Conservation (phyloP, 1,140 invertebrate genomes). For the Euwallacea similis region DNA sequence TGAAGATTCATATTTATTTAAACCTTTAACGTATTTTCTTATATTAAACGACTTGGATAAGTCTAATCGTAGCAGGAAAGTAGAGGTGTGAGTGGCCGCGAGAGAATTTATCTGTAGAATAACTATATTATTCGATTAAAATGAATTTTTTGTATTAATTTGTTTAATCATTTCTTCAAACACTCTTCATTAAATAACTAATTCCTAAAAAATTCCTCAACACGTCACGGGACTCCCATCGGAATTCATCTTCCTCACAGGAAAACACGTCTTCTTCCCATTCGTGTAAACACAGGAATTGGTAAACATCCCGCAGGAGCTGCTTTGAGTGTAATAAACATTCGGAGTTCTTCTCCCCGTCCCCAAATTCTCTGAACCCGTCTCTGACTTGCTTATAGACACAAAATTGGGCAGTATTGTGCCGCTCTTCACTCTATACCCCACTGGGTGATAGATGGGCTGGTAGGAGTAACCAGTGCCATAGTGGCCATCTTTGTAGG, state of each 20-base stretch:
- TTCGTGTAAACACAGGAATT: conserved; percentile 80
- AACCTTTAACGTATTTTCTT: too few relatives aligned
- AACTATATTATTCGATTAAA: too few relatives aligned
- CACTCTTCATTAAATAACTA: too few relatives aligned
- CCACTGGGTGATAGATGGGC: conserved; percentile 46
- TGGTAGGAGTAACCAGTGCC: conserved; percentile 47
- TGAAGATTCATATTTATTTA: too few relatives aligned
- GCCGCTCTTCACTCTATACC: conserved; percentile 47
- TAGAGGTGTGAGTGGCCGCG: too few relatives aligned
- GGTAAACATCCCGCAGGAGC: conserved; percentile 82
- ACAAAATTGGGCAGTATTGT: conserved; percentile 60
- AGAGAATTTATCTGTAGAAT: too few relatives aligned
- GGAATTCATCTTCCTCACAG: conserved; percentile 63
- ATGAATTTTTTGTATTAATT: too few relatives aligned
- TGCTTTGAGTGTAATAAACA: conserved; percentile 82
- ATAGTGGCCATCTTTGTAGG: conserved; percentile 43
- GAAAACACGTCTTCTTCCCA: conserved; percentile 76
- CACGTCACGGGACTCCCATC: conserved; percentile 60
- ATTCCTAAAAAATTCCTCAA: conserved; percentile 12
- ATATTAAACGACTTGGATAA: too few relatives aligned
- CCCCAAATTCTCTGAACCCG: conserved; percentile 63
- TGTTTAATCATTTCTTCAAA: too few relatives aligned
- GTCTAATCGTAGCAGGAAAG: too few relatives aligned
- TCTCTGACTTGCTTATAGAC: conserved; percentile 76
- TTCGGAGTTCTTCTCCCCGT: conserved; percentile 67